Evolutionary conservation across 92 coral and sea anemone species (phyloP), one percentile per base, ranked within the genome.

Genomic region (Epizoanthus rinbou): DNA sequence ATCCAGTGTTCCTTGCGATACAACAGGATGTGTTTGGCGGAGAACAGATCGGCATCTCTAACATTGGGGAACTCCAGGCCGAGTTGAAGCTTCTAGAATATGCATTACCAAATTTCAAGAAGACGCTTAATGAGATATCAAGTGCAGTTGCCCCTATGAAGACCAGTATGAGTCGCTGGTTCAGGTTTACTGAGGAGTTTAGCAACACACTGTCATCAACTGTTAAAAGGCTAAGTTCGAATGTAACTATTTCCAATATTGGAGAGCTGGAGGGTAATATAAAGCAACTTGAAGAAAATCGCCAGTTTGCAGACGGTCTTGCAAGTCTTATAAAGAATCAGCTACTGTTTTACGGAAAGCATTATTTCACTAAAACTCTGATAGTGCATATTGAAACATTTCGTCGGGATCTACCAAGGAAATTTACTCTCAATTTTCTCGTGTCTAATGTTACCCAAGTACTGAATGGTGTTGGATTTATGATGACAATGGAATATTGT

Each of bases 251-350:
- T 14, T n/a, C 71, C 33, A 78, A 43, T 41, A 35, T 60, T 43
- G 82, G 82, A 50, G 23, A 21, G 59, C 52, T 78, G 31, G 82
- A 78, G 47, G 18, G 15, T 15, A 8, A 19, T 37, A 69, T 78
- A 3, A 78, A 78, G 58, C 13, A 78, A 15, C 67, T 78, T 59
- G 82, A 78, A 19, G 82, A 59, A 59, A 19, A 60, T 17, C 72
- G 82, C 3, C 70, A 63, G 57, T 78, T 78, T 78, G 82, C 82
- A 19, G 52, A 62, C 14, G 82, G 82, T 25, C 69, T 78, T 17
- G 82, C 82, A 37, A 8, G 11, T 3, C 82, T 78, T 15, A n/a
- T 78, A 2, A 78, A 60, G 58, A 39, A 31, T 16, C 71, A 60
- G 23, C 52, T 78, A n/a, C 16, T 21, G 0, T 78, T 59, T 24